A percentile compares a stretch with the other conserved stretches of the same genome.
Conservation (phyloP, 2,797 vertebrate genomes). For the Betta splendens region DNA sequence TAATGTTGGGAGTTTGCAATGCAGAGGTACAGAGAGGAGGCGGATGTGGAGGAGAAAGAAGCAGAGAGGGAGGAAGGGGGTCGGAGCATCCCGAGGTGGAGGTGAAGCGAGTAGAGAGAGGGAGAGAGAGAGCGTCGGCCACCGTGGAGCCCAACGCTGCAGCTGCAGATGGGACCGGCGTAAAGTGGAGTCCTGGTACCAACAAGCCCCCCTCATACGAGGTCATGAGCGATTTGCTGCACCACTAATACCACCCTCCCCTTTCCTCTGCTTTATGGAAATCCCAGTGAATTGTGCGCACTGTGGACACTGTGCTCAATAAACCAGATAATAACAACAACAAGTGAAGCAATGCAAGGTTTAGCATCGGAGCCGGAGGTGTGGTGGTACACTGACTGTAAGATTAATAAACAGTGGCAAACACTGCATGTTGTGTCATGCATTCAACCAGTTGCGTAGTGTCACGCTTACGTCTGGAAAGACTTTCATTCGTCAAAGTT, state of each 20-base stretch:
- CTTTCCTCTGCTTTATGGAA: conserved; percentile 86
- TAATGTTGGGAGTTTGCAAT: conserved; percentile 97
- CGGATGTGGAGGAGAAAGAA: conserved; percentile 31
- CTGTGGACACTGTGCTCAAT: conserved; percentile 82
- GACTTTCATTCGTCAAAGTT: too few relatives aligned
- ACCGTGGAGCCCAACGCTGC: background rate
- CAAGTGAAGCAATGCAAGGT: conserved; percentile 57
- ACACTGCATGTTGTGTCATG: too few relatives aligned
- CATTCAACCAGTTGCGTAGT: too few relatives aligned
- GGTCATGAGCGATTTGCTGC: conserved; percentile 95
- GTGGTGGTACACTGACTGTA: background rate
- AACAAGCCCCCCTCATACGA: conserved; percentile 29
- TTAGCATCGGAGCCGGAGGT: conserved; percentile 36
- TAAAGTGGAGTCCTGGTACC: conserved; percentile 65
- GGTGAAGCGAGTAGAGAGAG: conserved; percentile 11
- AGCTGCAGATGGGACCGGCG: conserved; percentile 8
- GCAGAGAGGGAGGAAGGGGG: background rate
- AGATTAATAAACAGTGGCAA: background rate
- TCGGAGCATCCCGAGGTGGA: conserved; percentile 16
- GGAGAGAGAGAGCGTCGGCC: conserved; percentile 4
- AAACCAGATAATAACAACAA: conserved; percentile 80
- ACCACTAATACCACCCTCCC: conserved; percentile 86
- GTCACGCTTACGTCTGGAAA: too few relatives aligned
- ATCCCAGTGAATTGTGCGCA: conserved; percentile 83
- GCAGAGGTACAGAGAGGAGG: conserved; percentile 88